Evolutionary conservation across 2,888 invertebrate genomes (phyloP), one percentile per base, ranked within the genome.

Genomic region (Glyphotaelius pellucidus): DNA sequence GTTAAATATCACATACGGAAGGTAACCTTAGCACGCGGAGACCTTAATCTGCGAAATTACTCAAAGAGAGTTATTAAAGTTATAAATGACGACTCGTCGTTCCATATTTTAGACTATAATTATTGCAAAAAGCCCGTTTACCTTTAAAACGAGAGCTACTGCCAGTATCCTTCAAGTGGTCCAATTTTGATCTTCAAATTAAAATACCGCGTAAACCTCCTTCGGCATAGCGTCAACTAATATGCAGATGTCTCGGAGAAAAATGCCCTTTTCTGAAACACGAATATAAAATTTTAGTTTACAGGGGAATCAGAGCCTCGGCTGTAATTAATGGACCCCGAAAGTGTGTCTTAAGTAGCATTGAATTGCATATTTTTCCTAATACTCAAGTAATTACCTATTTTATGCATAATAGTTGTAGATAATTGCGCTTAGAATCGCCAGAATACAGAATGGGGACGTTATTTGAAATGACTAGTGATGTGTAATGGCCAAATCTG

Each of bases 141-240:
- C 83, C 35, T 83, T 83, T 83, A 83, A 83, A 35, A 25, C 83
- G 35, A 19, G 32, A 35, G 83, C 83, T 35, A 83, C 83, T 38
- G 83, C 35, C 32, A 83, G 25, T 67, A 67, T 67, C 67, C 67
- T 67, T 67, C 67, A 83, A 35, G 83, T 38, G 83, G 32, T 83
- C 83, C 83, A 83, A 15, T 83, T 83, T 38, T 83, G 35, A 83
- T 83, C 83, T 32, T 32, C 83, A 83, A 83, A 83, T 83, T 83
- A 83, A 83, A 83, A 83, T 83, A 83, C 35, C 67, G 83, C 83
- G 25, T 35, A 83, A 19, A 83, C 67, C 25, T 67, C 67, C 67
- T 67, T 25, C 25, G 67, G 67, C 25, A 67, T 9, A 67, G 25
- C 67, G 67, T 67, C 67, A n/a, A 67, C 67, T 25, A 67, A 67